These are phyloP conservation scores for Lytechinus variegatus DNA, from an alignment of 35 echinoderm and acorn worm genomes.

Conservation along the genomic window DNA sequence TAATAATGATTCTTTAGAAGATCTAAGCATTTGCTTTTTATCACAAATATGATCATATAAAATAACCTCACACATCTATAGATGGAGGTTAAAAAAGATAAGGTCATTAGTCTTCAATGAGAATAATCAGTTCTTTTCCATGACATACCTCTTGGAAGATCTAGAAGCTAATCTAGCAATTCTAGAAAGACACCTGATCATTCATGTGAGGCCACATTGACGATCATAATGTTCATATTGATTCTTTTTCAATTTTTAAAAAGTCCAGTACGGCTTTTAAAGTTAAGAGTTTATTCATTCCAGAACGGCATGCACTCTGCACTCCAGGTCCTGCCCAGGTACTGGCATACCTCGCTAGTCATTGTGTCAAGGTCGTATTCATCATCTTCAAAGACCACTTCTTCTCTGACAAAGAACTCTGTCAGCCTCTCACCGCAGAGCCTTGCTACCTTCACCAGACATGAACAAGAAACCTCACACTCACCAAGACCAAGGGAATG, in stretches of 20 bases:
- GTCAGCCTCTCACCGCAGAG: constrained; percentile 70
- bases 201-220: not conserved
- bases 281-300: constrained; percentile 46
- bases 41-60: not conserved
- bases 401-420: constrained; percentile 73
- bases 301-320: constrained; percentile 77
- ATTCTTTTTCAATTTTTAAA: not conserved
- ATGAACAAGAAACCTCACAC: constrained; percentile 75
- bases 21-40: not conserved
- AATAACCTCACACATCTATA: not conserved
- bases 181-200: not conserved
- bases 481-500: constrained; percentile 80
- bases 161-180: not conserved
- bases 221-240: not conserved
- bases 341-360: constrained; percentile 52
- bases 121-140: not conserved
- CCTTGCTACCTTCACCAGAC: constrained; percentile 62
- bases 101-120: not conserved
- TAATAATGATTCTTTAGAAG: not conserved
- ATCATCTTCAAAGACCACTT: constrained; percentile 74
- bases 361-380: constrained; percentile 64
- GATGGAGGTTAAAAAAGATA: not conserved
- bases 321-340: constrained; percentile 71
- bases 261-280: not conserved
- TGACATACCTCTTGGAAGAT: not conserved